Evolutionary conservation across 2,888 invertebrate genomes (phyloP).

Genomic region (Empis stercorea): DNA sequence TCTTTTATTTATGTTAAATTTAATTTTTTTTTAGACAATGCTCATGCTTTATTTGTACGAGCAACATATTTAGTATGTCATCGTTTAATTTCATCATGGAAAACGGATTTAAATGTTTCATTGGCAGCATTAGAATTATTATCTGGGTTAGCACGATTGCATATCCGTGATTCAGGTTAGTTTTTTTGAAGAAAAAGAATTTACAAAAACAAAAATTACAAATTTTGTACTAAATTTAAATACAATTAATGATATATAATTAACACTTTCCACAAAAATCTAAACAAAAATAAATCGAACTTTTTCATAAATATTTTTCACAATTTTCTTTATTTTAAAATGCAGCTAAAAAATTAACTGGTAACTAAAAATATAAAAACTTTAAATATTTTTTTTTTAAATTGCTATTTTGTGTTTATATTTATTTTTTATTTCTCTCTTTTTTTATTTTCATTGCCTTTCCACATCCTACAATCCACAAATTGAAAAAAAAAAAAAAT

Average conservation of each 20-base stretch:
- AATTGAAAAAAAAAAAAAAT: too few species aligned
- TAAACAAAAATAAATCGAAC: conserved; percentile 9
- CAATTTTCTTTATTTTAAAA: conserved; percentile 15
- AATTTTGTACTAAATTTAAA: conserved; percentile 11
- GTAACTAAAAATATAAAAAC: conserved; percentile 21
- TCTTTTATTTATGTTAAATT: too few species aligned
- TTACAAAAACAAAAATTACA: conserved; percentile 8
- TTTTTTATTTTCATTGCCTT: conserved; percentile 7
- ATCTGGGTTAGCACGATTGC: conserved; percentile 79
- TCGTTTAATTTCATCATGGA: conserved; percentile 90
- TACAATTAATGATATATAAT: background rate
- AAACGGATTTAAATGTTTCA: conserved; percentile 85
- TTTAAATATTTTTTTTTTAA: background rate
- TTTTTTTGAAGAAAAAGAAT: conserved; percentile 5
- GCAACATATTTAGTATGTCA: conserved; percentile 91
- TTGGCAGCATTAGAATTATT: conserved; percentile 85
- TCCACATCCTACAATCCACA: conserved; percentile 7
- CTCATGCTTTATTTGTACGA: conserved; percentile 78
- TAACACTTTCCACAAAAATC: conserved; percentile 1
- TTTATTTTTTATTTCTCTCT: background rate
- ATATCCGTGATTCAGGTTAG: conserved; percentile 75
- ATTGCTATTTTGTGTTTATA: background rate
- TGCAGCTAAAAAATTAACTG: conserved; percentile 43
- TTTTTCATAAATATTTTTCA: conserved; percentile 10
- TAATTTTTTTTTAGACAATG: conserved; percentile 48